Evolutionary conservation across 2,113 vertebrate genomes (phyloP), one percentile per base, ranked within the genome.

Genomic region (Amphiprion ocellaris): DNA sequence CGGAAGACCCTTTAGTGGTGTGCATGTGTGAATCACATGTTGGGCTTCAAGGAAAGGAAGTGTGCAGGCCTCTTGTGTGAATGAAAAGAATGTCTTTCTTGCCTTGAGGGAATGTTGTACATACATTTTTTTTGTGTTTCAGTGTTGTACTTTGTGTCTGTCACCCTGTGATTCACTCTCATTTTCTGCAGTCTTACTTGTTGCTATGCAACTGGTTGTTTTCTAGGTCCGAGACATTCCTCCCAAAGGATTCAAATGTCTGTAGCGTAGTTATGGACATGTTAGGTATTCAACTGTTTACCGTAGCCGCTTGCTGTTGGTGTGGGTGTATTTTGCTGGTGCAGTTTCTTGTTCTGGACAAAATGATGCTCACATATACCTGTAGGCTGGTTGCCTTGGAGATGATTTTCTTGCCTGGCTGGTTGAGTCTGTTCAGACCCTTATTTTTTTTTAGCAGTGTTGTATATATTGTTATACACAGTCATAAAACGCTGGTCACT

Each of bases 161-260:
- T 78, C 17, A 1, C 69, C 19, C 54, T 80, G 81, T 81, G 85
- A 88, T 79, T 92, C 84, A 89, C 74, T 67, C 79, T 80, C 66
- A 49, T 86, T 89, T 86, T 90, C 76, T 89, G 81, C 80, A 81
- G 58, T 79, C 67, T 58, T 69, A 76, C 77, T 85, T 82, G 92
- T 93, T 93, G 92, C 92, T 86, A 90, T 84, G 91, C 91, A 88
- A 91, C 91, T 63, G 58, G 82, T 89, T 83, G 84, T 91, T 89
- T 83, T 85, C 41, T 69, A 80, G 71, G 79, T 74, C 15, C 83
- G 62, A 79, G 74, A 79, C 85, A 89, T 90, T 91, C 86, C 79
- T 86, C 50, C 83, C 2, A 12, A 67, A 69, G 89, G 82, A 85
- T 70, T 80, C 69, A 79, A 74, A 89, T 66, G 77, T 74, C 68